phyloP scores from a whole-genome alignment of 1,140 invertebrate genomes.

The Temnothorax longispinosus region DNA sequence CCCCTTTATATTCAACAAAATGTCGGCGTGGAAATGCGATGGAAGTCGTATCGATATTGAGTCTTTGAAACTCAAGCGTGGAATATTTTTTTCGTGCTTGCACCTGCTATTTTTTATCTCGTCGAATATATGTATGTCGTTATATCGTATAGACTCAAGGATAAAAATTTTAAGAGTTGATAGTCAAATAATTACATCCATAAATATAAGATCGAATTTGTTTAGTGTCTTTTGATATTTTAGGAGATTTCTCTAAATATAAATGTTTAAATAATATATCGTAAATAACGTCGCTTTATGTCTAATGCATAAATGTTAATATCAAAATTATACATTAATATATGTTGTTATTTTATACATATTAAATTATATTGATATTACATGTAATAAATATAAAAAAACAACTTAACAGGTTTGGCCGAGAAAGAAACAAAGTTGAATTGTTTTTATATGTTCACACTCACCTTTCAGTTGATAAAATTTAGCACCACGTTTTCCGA shows the following conservation, averaged over 20 bases:
- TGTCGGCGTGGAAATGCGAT: slow-evolving; percentile 53
- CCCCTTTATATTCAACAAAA: slow-evolving; percentile 57
- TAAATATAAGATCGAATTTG: background rate
- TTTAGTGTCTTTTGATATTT: background rate
- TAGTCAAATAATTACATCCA: slow-evolving; percentile 85
- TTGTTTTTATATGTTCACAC: background rate
- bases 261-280: background rate
- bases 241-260: background rate
- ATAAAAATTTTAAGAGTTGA: background rate
- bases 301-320: too few relatives aligned
- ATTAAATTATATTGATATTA: background rate
- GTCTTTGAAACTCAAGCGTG: background rate
- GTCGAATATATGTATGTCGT: background rate
- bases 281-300: too few relatives aligned
- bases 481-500: background rate
- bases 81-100: background rate
- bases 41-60: slow-evolving; percentile 22
- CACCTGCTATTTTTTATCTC: background rate
- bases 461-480: background rate
- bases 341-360: background rate
- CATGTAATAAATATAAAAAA: background rate
- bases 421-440: background rate
- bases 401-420: background rate
- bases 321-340: background rate
- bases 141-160: background rate